phyloP scores from a whole-genome alignment of 2,888 invertebrate species.

The Psylliodes chrysocephalus region DNA sequence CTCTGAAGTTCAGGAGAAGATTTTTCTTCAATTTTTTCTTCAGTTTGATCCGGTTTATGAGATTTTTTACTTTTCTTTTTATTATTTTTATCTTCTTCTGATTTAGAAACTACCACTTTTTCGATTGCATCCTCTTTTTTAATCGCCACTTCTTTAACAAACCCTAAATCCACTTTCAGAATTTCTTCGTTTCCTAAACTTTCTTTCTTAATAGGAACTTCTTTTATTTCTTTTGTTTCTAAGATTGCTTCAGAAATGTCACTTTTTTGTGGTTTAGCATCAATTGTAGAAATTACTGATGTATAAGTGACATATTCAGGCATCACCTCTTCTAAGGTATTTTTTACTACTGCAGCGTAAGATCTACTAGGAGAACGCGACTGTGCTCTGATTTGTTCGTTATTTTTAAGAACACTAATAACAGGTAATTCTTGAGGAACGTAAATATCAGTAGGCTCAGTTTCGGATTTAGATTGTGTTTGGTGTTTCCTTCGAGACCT shows the following conservation, averaged over 20 bases:
- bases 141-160: too few relatives aligned
- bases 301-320: slow-evolving; percentile 1
- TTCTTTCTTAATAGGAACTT: too few relatives aligned
- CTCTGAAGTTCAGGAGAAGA: too few relatives aligned
- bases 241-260: slow-evolving; percentile 4
- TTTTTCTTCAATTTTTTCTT: not conserved
- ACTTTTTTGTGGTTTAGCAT: slow-evolving; percentile 12
- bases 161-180: too few relatives aligned
- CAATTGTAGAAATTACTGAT: slow-evolving; percentile 4
- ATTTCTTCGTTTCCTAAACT: too few relatives aligned
- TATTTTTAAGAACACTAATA: not conserved
- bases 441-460: not conserved
- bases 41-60: not conserved
- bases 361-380: slow-evolving; percentile 18
- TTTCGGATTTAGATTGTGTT: not conserved
- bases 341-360: slow-evolving; percentile 21
- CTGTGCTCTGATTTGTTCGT: slow-evolving; percentile 6
- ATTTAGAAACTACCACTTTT: slow-evolving; percentile 16
- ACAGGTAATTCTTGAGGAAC: not conserved
- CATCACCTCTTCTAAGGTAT: slow-evolving; percentile 8
- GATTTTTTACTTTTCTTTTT: slow-evolving; percentile 6
- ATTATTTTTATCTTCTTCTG: slow-evolving; percentile 10
- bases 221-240: not conserved
- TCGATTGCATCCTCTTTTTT: slow-evolving; percentile 25
- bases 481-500: slow-evolving; percentile 12